Evolutionary conservation across 2,888 invertebrate species (phyloP), one percentile per base, ranked within the genome.

Genomic region (Andrena hattorfiana): DNA sequence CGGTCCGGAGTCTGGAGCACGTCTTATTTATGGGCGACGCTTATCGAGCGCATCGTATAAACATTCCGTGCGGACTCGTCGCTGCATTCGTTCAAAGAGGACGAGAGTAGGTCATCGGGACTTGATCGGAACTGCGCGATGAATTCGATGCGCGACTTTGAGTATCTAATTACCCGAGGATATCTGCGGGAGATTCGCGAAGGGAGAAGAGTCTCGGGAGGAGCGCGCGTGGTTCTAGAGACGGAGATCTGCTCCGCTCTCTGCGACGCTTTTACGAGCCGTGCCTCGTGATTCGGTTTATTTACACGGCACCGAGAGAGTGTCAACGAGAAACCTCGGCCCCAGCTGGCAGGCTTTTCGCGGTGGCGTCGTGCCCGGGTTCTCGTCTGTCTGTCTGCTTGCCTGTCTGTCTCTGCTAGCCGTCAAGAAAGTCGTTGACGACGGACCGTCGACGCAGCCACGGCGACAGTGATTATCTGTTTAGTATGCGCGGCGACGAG

Each of bases 11-110:
- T 90, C 90, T 85, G 79, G 81, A 73, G 83, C 83, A 83, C 78
- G 76, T 80, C 83, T 86, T 90, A 89, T 91, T 91, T 91, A 91
- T 89, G 91, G 89, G 86, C 87, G 84, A 87, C 86, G 86, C 85
- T 91, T 88, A 89, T 90, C 88, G 90, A 90, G 87, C 86, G 91
- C 87, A 86, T 84, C 85, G 83, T 81, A 84, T 78, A 84, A 81
- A 51, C 79, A 62, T 71, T 54, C 10, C 4, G 5, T 16, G 42
- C 42, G 42, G 51, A 28, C 56, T 59, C 16, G 54, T n/a, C 35
- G 23, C 23, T n/a, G 59, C 56, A 49, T 49, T 59, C 59, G 28
- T 13, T 23, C 49, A 23, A 23, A 56, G 54, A 20, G 54, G 54
- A 23, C 23, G 8, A 54, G 42, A 42, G 42, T 42, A 42, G 42